phyloP scores from a whole-genome alignment of 2,797 vertebrate genomes.

The Eutrigla gurnardus region DNA sequence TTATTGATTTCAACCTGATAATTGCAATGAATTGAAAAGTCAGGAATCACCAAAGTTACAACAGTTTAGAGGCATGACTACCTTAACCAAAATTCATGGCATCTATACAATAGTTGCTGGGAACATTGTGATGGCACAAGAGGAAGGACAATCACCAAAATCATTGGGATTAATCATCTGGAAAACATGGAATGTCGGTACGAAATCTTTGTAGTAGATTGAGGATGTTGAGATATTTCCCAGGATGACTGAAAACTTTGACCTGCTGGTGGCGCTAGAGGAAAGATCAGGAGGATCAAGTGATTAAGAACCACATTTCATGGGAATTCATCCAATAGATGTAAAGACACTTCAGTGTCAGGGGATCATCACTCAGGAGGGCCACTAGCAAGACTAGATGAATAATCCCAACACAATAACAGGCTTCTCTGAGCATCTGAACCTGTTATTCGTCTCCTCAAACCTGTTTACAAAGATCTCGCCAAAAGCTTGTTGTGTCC shows the following conservation, averaged over 20 bases:
- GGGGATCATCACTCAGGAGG: not conserved
- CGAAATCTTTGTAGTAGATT: not conserved
- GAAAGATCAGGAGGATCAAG: not conserved
- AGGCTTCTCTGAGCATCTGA: constrained; percentile 10
- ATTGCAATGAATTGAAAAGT: not conserved
- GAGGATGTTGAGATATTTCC: not conserved
- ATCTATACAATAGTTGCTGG: not conserved
- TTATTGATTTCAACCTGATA: not conserved
- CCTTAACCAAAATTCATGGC: not conserved
- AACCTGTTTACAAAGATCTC: constrained; percentile 38
- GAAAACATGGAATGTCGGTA: not conserved
- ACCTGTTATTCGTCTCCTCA: not conserved
- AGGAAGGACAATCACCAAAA: not conserved
- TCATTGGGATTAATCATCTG: not conserved
- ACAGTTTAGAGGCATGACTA: not conserved
- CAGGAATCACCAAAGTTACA: not conserved
- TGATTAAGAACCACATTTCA: not conserved
- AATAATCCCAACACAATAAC: not conserved
- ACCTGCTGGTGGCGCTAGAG: not conserved
- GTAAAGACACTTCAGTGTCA: not conserved
- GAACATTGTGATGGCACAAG: not conserved
- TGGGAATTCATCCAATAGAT: not conserved
- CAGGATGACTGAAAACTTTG: not conserved
- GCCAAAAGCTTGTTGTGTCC: constrained; percentile 42
- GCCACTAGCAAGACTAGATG: no score